Percentiles rank a stretch among this genome's conserved stretches.
These are phyloP conservation scores for Nemoura dubitans DNA, from an alignment of 2,888 invertebrate genomes.

Conservation along the genomic window DNA sequence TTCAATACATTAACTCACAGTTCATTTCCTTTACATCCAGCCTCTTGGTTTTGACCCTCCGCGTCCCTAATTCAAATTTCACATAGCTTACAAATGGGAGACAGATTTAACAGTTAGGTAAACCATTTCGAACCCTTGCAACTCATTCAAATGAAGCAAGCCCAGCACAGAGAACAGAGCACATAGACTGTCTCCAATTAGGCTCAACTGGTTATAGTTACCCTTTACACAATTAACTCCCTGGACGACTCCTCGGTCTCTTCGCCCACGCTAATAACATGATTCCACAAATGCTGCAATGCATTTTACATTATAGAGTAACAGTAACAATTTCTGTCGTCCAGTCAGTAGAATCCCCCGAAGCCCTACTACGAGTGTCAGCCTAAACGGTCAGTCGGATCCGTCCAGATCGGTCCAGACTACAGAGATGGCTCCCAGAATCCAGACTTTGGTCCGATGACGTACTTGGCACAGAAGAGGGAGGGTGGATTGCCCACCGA, in stretches of 20 bases:
- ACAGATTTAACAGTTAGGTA: constrained; percentile 43
- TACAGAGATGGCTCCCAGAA: too few relatives aligned
- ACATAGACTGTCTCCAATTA: constrained; percentile 23
- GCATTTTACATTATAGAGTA: constrained; percentile 28
- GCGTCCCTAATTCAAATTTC: neutral
- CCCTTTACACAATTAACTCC: constrained; percentile 41
- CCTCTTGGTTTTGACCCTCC: neutral
- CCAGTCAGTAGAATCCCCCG: constrained; percentile 9
- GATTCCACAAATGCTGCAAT: neutral
- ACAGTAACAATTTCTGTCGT: constrained; percentile 3
- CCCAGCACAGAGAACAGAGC: constrained; percentile 12
- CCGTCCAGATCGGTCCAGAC: neutral
- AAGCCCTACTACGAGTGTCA: neutral
- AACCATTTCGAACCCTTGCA: constrained; percentile 32
- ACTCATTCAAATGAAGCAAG: constrained; percentile 22
- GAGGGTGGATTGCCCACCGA: too few relatives aligned
- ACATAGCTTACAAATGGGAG: constrained; percentile 10
- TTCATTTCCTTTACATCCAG: neutral
- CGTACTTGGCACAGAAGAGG: neutral
- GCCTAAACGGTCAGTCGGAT: neutral
- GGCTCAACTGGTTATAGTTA: constrained; percentile 35
- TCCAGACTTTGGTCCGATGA: too few relatives aligned
- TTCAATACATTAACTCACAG: neutral
- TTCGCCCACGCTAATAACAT: neutral
- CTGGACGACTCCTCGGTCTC: neutral